Percentiles rank a stretch among this genome's conserved stretches.
Conservation (phyloP, 2,888 invertebrate genomes). For the Steinernema hermaphroditum region DNA sequence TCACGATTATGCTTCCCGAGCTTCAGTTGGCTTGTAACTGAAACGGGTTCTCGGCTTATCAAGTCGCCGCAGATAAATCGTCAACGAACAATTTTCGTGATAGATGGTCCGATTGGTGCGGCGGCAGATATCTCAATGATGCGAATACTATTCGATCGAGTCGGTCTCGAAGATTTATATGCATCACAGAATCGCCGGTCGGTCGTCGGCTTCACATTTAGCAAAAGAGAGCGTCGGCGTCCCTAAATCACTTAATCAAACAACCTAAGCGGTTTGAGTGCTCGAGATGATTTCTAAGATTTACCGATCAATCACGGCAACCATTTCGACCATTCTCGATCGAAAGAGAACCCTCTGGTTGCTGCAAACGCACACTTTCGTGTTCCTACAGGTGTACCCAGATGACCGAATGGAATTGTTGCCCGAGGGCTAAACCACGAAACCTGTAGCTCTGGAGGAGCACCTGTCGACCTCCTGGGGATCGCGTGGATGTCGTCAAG, state of each 20-base stretch:
- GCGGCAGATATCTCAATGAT: not conserved
- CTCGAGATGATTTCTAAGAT: too few relatives aligned
- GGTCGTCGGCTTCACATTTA: too few relatives aligned
- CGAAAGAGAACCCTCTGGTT: too few relatives aligned
- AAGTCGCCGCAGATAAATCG: slow-evolving; percentile 29
- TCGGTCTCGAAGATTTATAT: slow-evolving; percentile 1
- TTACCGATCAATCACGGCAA: too few relatives aligned
- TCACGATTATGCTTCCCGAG: slow-evolving; percentile 19
- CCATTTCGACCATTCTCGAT: too few relatives aligned
- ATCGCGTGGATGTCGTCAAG: not conserved
- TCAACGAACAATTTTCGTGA: slow-evolving; percentile 22
- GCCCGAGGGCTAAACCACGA: not conserved
- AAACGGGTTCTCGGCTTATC: slow-evolving; percentile 26
- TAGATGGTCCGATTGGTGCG: not conserved
- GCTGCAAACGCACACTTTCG: too few relatives aligned
- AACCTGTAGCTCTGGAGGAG: not conserved
- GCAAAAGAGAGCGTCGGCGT: too few relatives aligned
- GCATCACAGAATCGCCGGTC: not conserved
- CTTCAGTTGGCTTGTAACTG: slow-evolving; percentile 5
- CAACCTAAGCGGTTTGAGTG: too few relatives aligned
- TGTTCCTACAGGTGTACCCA: too few relatives aligned
- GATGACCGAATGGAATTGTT: not conserved
- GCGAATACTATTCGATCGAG: slow-evolving; percentile 7
- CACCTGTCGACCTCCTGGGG: slow-evolving; percentile 30
- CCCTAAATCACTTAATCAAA: too few relatives aligned